Evolutionary conservation across 2,113 vertebrate genomes (phyloP), one percentile per base, ranked within the genome.

Genomic region (Plotosus lineatus): DNA sequence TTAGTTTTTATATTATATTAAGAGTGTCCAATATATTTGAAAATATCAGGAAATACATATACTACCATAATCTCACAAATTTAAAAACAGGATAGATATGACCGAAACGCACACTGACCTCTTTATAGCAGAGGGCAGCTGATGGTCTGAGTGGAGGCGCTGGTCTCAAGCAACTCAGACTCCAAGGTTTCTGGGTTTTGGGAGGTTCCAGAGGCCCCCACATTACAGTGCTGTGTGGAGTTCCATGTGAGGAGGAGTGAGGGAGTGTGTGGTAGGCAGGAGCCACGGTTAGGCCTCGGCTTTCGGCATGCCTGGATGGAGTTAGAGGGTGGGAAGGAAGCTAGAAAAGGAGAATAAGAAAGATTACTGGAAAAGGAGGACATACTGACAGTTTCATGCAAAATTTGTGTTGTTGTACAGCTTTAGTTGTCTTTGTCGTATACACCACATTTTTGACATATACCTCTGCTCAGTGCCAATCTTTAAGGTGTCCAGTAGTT

Each of bases 151-250:
- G 90, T 0, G 97, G 97, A 0, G 98, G 97, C 0, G 97, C 97
- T 0, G 98, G 98, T 31, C 98, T 93, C 82, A 99, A 89, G 90
- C 97, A 99, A 91, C 98, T 99, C 90, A 99, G 93, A 58, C 97
- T 99, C 98, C 98, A 99, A 3, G 98, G 98, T 86, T 98, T 99
- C 71, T 96, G 96, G 6, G 96, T 98, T 92, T 98, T 98, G 0
- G 97, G 97, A 31, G 97, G 98, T 58, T 99, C 98, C 89, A 99
- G 90, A 0, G 98, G 97, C 36, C 97, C 97, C 98, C 98, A 99
- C 91, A 95, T 98, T 92, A 99, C 93, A 1, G 94, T 95, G 90
- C 96, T 97, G 69, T 96, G 97, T 4, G 97, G 94, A 10, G 94
- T 91, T 26, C 97, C 97, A 0, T 99, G 97, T 82, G 97, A 96